Percentiles rank a stretch among this genome's conserved stretches.
Conservation (phyloP, 2,113 vertebrate genomes). For the Xiphophorus hellerii region DNA sequence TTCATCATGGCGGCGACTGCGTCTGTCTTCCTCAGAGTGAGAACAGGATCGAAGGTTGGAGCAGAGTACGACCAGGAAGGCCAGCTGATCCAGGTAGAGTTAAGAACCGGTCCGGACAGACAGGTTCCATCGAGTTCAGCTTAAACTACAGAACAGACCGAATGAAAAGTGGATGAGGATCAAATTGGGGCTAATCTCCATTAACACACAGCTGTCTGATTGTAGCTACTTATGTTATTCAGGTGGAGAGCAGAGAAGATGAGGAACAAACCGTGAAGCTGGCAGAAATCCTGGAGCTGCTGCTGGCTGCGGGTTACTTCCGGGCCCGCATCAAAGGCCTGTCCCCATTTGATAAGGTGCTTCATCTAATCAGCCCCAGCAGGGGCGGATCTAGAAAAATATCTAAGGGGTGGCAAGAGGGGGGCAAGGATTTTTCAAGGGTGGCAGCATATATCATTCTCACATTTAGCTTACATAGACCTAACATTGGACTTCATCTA, state of each 20-base stretch:
- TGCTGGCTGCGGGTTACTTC: slow-evolving; percentile 97
- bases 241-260: slow-evolving; percentile 97
- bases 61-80: slow-evolving; percentile 83
- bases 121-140: not conserved
- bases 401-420: too few species aligned
- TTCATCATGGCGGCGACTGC: slow-evolving; percentile 75
- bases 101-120: not conserved
- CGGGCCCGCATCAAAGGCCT: slow-evolving; percentile 95
- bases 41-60: slow-evolving; percentile 77
- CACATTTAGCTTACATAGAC: too few species aligned
- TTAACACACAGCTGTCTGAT: not conserved
- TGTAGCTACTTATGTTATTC: slow-evolving; percentile 12
- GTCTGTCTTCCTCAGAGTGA: slow-evolving; percentile 79
- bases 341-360: slow-evolving; percentile 96
- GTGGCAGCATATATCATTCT: too few species aligned
- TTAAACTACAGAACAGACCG: not conserved
- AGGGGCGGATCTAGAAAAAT: too few species aligned
- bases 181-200: not conserved
- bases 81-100: slow-evolving; percentile 79
- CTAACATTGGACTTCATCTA: too few species aligned
- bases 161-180: not conserved
- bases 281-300: slow-evolving; percentile 92
- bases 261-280: slow-evolving; percentile 95
- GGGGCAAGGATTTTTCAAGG: too few species aligned
- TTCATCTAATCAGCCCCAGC: not conserved